Conservation (phyloP, 2,113 vertebrate species). For the Eleginops maclovinus region DNA sequence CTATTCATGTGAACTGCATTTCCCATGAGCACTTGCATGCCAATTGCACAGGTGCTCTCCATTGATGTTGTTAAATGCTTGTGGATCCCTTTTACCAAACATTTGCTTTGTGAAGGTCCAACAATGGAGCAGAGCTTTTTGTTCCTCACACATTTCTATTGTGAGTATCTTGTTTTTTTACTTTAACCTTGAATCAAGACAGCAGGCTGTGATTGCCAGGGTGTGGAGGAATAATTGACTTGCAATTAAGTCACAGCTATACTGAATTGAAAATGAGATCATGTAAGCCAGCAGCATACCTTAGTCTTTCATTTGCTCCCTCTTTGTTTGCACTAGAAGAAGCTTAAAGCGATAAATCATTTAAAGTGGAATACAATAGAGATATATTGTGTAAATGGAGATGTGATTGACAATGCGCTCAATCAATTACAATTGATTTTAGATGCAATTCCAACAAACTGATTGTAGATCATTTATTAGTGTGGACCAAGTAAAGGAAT, state of each 20-base stretch:
- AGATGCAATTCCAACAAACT: no score
- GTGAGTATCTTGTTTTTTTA: neutral
- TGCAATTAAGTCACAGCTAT: neutral
- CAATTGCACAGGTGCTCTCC: neutral
- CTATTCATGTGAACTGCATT: conserved; percentile 12
- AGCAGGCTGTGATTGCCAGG: neutral
- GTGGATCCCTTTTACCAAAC: neutral
- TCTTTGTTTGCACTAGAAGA: neutral
- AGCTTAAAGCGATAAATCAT: neutral
- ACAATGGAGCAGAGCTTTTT: neutral
- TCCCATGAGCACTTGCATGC: conserved; percentile 17
- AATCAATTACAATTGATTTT: no score
- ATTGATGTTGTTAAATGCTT: neutral
- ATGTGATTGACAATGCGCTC: no score
- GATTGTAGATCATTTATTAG: no score
- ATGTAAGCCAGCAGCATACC: no score
- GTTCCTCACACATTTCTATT: neutral
- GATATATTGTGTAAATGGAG: no score
- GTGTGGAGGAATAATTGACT: neutral
- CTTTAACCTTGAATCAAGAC: neutral
- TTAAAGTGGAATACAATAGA: no score
- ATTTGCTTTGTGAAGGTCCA: neutral
- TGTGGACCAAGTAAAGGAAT: no score
- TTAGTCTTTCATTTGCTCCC: neutral
- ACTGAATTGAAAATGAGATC: neutral